Evolutionary conservation across 2,797 vertebrate species (phyloP), one percentile per base, ranked within the genome.

Genomic region (Lepidocolaptes lacrymiger): DNA sequence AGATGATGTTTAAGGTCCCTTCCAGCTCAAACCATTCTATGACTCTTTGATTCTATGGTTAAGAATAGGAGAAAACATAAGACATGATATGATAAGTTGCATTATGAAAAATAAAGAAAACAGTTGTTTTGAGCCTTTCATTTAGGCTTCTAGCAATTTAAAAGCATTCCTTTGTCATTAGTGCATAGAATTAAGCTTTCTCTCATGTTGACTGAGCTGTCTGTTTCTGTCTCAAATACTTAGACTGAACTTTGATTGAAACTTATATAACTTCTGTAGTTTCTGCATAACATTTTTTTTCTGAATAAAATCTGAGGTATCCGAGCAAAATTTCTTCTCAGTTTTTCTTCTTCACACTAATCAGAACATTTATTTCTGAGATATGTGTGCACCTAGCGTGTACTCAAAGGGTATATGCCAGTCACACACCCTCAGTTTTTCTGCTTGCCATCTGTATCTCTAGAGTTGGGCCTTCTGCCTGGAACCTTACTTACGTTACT

Each of bases 291-390:
- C 22, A 12, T 36, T 48, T 36, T 89, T 46, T 39, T 72, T 41
- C 66, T 66, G 26, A 27, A 34, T 32, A 48, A 66, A 72, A 46
- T 66, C 80, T 78, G 22, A 61, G 52, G 52, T 84, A 66, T 84
- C 46, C 2, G 1, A 48, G 52, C 46, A 54, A 66, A 84, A 66
- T 46, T 43, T 87, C 58, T 44, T 89, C 30, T 68, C 36, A 32
- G 28, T 49, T 86, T 89, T 83, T 32, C 32, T 32, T 85, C 68
- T 73, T 95, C 68, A 13, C 8, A 9, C 51, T 83, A 49, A 76
- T 88, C 5, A 9, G 79, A 93, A 82, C 76, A 41, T 36, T 85
- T 88, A 79, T 92, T 92, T 88, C 67, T 64, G 56, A 88, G 75
- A 32, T 46, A 28, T 62, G 5, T 24, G 11, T 72, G n/a, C 56